Conservation (phyloP, 2,797 vertebrate genomes). For the Helostoma temminkii region DNA sequence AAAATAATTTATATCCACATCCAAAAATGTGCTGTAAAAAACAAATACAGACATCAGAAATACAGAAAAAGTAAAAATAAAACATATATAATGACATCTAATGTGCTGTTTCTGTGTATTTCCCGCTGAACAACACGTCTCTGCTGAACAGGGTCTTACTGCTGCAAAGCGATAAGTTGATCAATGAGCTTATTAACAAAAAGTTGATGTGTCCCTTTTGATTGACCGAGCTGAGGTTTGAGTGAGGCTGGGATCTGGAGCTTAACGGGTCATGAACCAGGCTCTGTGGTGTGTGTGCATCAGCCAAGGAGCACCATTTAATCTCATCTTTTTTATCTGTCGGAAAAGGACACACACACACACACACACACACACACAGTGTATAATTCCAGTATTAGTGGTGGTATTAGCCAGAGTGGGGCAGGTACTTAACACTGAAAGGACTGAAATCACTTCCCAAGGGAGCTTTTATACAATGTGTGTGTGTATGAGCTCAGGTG, state of each 20-base stretch:
- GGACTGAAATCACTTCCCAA: conserved; percentile 81
- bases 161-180: conserved; percentile 10
- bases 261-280: conserved; percentile 58
- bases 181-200: conserved; percentile 26
- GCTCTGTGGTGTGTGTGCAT: conserved; percentile 33
- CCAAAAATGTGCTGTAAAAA: no score
- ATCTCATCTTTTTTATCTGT: conserved; percentile 66
- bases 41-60: no score
- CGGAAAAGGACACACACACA: conserved; percentile 15
- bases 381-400: conserved; percentile 76
- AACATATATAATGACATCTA: no score
- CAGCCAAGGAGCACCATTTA: conserved; percentile 55
- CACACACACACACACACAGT: conserved; percentile 27
- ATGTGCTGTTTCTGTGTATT: neutral
- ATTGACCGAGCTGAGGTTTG: conserved; percentile 34
- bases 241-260: conserved; percentile 33
- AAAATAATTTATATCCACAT: no score
- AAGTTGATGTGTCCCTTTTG: conserved; percentile 29
- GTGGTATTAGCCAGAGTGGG: conserved; percentile 78
- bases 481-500: conserved; percentile 45
- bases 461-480: conserved; percentile 77
- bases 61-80: no score
- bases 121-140: neutral
- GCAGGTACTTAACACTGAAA: conserved; percentile 83
- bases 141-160: neutral